Evolutionary conservation across 2,888 invertebrate genomes (phyloP).

Genomic region (Aphelenchoides bicaudatus): DNA sequence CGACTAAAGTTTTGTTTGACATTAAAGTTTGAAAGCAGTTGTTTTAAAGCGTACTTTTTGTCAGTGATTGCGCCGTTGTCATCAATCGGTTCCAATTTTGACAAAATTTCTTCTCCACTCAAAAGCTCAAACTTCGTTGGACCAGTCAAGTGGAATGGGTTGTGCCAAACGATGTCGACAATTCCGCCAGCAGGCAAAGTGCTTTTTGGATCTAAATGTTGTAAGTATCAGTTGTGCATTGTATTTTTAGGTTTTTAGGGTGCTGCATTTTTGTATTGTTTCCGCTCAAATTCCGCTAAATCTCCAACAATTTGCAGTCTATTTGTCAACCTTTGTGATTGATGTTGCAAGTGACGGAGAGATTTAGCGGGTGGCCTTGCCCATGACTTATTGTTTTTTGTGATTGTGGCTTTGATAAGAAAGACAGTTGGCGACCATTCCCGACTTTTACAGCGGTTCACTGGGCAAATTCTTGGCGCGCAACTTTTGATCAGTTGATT

Average conservation of each 20-base stretch:
- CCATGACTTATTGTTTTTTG: constrained; percentile 18
- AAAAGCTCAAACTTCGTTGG: constrained; percentile 28
- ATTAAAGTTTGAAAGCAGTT: too few relatives aligned
- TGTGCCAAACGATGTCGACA: constrained; percentile 25
- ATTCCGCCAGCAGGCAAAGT: constrained; percentile 24
- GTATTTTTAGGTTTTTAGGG: constrained; percentile 15
- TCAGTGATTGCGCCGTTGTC: not conserved
- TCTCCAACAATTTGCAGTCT: too few relatives aligned
- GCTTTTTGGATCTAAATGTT: constrained; percentile 24
- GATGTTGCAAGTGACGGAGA: too few relatives aligned
- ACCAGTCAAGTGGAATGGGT: constrained; percentile 26
- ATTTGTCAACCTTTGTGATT: too few relatives aligned
- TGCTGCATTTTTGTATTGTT: constrained; percentile 11
- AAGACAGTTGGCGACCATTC: too few relatives aligned
- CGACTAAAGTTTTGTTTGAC: too few relatives aligned
- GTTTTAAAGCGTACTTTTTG: constrained; percentile 1
- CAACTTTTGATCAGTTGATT: too few relatives aligned
- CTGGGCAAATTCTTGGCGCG: too few relatives aligned
- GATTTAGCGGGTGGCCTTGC: not conserved
- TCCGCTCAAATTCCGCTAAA: not conserved
- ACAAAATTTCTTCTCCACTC: constrained; percentile 26
- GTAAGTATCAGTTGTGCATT: not conserved
- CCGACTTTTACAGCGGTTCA: too few relatives aligned
- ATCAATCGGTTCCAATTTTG: constrained; percentile 14
- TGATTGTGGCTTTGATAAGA: too few relatives aligned